Evolutionary conservation across 2,888 invertebrate genomes (phyloP), one percentile per base, ranked within the genome.

Genomic region (Pammene aurita): DNA sequence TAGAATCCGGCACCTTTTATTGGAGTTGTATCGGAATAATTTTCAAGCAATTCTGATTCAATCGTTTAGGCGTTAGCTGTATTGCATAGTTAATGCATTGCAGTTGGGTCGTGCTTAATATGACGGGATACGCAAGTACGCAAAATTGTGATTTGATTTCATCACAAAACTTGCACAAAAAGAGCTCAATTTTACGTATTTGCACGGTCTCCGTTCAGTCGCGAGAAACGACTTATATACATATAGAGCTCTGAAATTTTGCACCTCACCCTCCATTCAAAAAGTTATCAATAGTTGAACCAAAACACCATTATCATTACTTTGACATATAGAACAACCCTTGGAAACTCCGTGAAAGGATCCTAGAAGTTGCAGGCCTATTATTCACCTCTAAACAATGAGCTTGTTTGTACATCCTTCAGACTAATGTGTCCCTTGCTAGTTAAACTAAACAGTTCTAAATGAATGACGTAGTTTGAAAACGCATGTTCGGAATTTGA

Each of bases 371-470:
- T 44, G 14, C n/a, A 10, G 38, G 35, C 35, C 35, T 35, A 61
- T 61, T 61, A 48, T 35, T 50, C 46, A 50, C 35, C 38, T 6
- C n/a, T 34, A 61, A 38, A 61, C 61, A 61, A 50, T 38, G 48
- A 26, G 26, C 26, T 26, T 26, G 26, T 26, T 0, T 34, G 46
- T 60, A 60, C 46, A 46, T 50, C 16, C 61, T 34, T 58, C n/a
- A 44, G 38, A 34, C 57, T 57, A 66, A 65, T 57, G 65, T n/a
- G 44, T 64, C 57, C 50, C 41, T 26, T 50, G 13, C 5, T 26
- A 26, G 42, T 55, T 18, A 38, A 5, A 18, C 26, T 42, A 7
- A 18, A 0, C 18, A 13, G 13, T 9, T 13, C 26, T 57, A 41
- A 38, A 42, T 18, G 7, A 16, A 18, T 26, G 50, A 50, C 50